Percentiles rank a stretch among this genome's conserved stretches.
These are phyloP conservation scores for Rhinopomastus cyanomelas DNA, from an alignment of 2,113 vertebrate genomes.

Conservation along the genomic window DNA sequence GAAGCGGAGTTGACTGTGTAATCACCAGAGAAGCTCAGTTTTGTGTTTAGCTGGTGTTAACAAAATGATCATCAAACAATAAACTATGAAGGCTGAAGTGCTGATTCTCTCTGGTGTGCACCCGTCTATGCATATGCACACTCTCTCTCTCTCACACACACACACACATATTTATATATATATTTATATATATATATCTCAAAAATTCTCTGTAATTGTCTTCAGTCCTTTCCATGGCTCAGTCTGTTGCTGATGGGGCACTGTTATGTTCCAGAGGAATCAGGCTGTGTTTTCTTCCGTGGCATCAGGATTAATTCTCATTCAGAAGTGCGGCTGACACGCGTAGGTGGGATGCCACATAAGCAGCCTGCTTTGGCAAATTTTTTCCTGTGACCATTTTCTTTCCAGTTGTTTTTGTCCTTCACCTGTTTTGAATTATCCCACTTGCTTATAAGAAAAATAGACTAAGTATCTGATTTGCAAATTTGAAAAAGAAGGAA, in stretches of 20 bases:
- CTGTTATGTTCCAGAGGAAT: not conserved
- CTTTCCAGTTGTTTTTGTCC: not conserved
- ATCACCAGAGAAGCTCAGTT: not conserved
- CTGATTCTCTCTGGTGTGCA: not conserved
- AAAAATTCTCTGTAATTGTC: not conserved
- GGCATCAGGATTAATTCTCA: not conserved
- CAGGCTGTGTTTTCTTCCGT: not conserved
- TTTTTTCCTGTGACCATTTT: not conserved
- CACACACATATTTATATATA: not conserved
- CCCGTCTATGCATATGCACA: not conserved
- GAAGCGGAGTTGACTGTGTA: not conserved
- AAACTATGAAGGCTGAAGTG: not conserved
- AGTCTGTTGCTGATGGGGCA: not conserved
- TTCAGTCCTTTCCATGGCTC: not conserved
- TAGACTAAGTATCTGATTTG: not conserved
- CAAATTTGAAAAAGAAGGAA: not conserved
- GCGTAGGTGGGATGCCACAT: not conserved
- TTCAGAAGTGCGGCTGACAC: not conserved
- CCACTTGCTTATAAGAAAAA: not conserved
- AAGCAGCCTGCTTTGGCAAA: not conserved
- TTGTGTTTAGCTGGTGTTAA: not conserved
- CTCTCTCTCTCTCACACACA: not conserved
- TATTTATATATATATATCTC: not conserved
- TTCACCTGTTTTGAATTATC: not conserved
- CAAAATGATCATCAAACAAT: not conserved